Conservation (phyloP, 2,888 invertebrate species). For the Microplitis manilae region DNA sequence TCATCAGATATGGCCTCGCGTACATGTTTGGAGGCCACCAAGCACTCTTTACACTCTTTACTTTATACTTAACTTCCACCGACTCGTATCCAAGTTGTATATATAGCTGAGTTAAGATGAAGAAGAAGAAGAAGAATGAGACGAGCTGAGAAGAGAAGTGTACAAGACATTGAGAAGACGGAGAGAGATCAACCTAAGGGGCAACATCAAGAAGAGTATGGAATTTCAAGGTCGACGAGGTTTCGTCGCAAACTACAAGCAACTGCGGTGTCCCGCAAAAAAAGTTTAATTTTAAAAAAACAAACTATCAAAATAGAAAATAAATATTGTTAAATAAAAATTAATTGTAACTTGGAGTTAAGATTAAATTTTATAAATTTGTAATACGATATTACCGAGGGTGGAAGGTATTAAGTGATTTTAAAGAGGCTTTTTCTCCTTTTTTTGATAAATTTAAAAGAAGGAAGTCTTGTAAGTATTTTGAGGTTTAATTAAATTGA, state of each 20-base stretch:
- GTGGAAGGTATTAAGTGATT: too few relatives aligned
- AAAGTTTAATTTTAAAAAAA: constrained; percentile 18
- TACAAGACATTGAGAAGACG: constrained; percentile 1
- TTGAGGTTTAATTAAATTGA: background rate
- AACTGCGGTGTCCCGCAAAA: constrained; percentile 29
- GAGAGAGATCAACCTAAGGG: constrained; percentile 7
- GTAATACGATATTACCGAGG: too few relatives aligned
- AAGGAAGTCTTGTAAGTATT: background rate
- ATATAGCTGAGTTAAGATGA: constrained; percentile 8
- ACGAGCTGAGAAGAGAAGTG: constrained; percentile 14
- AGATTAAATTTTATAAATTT: too few relatives aligned
- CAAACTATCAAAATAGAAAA: background rate
- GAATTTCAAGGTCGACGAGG: constrained; percentile 44
- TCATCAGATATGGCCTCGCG: background rate
- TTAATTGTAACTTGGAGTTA: too few relatives aligned
- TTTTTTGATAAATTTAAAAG: too few relatives aligned
- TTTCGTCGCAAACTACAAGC: constrained; percentile 29
- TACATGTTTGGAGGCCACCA: background rate
- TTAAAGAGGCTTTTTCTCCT: too few relatives aligned
- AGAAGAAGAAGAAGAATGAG: constrained; percentile 11
- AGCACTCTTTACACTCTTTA: background rate
- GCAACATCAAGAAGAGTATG: constrained; percentile 9
- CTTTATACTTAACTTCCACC: constrained; percentile 13
- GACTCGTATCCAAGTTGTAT: constrained; percentile 10
- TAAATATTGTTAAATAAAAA: background rate